phyloP scores from a whole-genome alignment of 2,797 vertebrate genomes.

The Sebastes jordani region DNA sequence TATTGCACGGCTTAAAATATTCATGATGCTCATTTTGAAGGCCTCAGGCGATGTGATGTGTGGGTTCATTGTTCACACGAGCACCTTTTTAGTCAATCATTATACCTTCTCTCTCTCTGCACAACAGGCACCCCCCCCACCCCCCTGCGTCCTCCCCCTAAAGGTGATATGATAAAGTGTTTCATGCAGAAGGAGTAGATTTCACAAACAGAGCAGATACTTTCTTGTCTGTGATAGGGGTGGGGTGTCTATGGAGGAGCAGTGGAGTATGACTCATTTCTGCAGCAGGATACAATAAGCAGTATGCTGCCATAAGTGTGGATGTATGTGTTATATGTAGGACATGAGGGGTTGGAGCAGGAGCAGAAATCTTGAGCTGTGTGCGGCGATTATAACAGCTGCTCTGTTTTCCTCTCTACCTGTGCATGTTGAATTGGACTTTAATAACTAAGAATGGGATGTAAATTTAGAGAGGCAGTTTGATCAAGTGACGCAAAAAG shows the following conservation, averaged over 20 bases:
- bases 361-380: constrained; percentile 18
- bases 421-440: constrained; percentile 7
- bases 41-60: constrained; percentile 53
- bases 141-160: background rate
- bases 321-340: constrained; percentile 67
- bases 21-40: constrained; percentile 75
- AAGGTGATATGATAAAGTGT: constrained; percentile 55
- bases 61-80: constrained; percentile 52
- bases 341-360: constrained; percentile 36
- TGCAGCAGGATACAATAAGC: constrained; percentile 82
- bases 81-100: constrained; percentile 57
- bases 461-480: constrained; percentile 36
- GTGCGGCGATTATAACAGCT: background rate
- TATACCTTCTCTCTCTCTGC: constrained; percentile 19
- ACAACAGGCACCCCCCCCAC: constrained; percentile 10
- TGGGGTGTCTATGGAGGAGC: constrained; percentile 78
- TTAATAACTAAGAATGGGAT: constrained; percentile 32
- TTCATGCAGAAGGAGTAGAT: constrained; percentile 57
- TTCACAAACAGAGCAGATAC: constrained; percentile 64
- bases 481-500: constrained; percentile 60
- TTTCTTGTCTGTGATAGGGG: constrained; percentile 71
- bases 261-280: constrained; percentile 84
- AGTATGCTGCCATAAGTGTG: constrained; percentile 62
- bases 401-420: background rate
- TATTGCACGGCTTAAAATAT: constrained; percentile 77